Evolutionary conservation across 2,888 invertebrate genomes (phyloP).

Genomic region (Tuta absoluta): DNA sequence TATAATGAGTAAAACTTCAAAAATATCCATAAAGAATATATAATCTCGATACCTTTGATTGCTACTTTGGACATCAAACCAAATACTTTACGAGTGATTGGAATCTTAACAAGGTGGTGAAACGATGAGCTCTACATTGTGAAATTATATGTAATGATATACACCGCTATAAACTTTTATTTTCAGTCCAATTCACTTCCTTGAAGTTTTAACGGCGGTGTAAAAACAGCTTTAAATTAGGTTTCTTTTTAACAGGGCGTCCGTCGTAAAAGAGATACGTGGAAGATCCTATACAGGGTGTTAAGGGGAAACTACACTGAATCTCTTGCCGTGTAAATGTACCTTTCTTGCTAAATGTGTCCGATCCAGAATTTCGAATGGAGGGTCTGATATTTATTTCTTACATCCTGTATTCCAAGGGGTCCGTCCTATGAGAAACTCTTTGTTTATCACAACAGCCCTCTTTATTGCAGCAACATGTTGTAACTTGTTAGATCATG

Average conservation of each 20-base stretch:
- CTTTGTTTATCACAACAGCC: neutral
- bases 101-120: neutral
- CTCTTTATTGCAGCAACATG: constrained; percentile 38
- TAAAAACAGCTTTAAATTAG: constrained; percentile 68
- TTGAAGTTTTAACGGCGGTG: constrained; percentile 47
- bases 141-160: neutral
- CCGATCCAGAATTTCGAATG: no score
- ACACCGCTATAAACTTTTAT: constrained; percentile 5
- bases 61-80: no score
- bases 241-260: constrained; percentile 47
- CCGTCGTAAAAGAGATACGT: constrained; percentile 49
- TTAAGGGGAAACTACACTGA: neutral
- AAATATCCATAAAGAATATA: no score
- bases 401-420: no score
- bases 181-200: constrained; percentile 36
- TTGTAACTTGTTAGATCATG: constrained; percentile 33
- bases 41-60: no score
- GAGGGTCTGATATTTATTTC: no score
- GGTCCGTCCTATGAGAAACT: neutral
- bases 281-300: neutral
- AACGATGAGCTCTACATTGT: neutral
- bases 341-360: no score
- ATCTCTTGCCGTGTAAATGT: no score
- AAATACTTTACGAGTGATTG: no score
- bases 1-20: no score